A percentile compares a stretch with the other conserved stretches of the same genome.
Evolutionary conservation across 2,113 vertebrate species (phyloP).

Genomic region (Oncorhynchus mykiss): DNA sequence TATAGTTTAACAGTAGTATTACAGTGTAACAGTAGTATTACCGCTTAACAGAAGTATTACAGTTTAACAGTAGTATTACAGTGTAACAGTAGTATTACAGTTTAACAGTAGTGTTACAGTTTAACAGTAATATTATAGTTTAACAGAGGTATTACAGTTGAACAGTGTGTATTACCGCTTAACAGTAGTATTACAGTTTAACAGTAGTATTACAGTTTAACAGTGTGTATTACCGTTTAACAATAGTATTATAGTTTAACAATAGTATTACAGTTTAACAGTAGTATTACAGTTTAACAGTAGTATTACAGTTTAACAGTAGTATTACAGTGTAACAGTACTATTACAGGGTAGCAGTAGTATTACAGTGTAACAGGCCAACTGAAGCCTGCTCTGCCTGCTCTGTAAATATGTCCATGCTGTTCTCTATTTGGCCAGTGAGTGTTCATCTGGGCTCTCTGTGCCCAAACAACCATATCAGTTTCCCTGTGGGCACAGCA

Average conservation of each 20-base stretch:
- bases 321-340: too few species aligned
- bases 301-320: too few species aligned
- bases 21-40: not conserved
- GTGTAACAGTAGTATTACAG: not conserved
- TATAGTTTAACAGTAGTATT: too few species aligned
- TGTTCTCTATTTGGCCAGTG: slow-evolving; percentile 34
- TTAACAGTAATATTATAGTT: not conserved
- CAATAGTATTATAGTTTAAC: not conserved
- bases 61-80: too few species aligned
- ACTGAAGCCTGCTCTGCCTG: not conserved
- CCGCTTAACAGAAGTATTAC: too few species aligned
- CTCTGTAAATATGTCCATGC: slow-evolving; percentile 32
- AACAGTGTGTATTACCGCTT: too few species aligned
- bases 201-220: too few species aligned
- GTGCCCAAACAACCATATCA: slow-evolving; percentile 30
- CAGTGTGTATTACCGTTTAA: too few species aligned
- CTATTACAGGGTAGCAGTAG: too few species aligned
- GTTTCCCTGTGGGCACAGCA: not conserved
- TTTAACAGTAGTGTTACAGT: too few species aligned
- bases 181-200: too few species aligned
- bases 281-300: not conserved
- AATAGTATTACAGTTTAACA: not conserved
- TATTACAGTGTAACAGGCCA: not conserved
- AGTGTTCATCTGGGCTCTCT: slow-evolving; percentile 12
- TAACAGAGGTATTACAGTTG: not conserved